Conservation (phyloP, 2,113 vertebrate genomes). For the Passer montanus region DNA sequence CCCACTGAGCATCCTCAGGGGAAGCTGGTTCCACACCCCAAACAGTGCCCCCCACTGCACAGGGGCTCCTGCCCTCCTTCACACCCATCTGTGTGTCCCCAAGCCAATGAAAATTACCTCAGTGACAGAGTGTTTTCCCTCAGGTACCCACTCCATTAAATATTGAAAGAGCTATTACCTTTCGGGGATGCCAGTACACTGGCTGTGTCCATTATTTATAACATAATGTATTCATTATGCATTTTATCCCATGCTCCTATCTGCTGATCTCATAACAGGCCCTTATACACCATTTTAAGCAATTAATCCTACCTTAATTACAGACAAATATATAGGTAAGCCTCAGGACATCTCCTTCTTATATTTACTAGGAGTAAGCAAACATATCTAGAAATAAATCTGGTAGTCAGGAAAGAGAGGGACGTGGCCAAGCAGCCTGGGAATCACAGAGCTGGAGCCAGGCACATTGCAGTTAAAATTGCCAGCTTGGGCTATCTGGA, state of each 20-base stretch:
- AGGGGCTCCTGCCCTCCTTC: background rate
- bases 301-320: conserved; percentile 41
- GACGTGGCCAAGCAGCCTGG: background rate
- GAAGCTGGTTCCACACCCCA: background rate
- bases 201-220: conserved; percentile 57
- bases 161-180: conserved; percentile 58
- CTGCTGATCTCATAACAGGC: conserved; percentile 20
- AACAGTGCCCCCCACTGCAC: background rate
- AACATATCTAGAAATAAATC: background rate
- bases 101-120: background rate
- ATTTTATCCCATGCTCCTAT: background rate
- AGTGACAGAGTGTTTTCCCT: background rate
- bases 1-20: too few species aligned
- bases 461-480: background rate
- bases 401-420: background rate
- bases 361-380: background rate
- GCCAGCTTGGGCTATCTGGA: background rate
- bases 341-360: background rate
- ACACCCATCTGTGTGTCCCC: background rate
- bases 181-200: conserved; percentile 43
- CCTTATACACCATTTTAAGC: conserved; percentile 31
- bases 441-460: background rate
- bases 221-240: background rate
- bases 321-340: background rate
- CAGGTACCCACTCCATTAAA: conserved; percentile 24